Percentiles rank a stretch among this genome's conserved stretches.
These are phyloP conservation scores for Parus major DNA, from an alignment of 2,113 vertebrate genomes.

Conservation along the genomic window DNA sequence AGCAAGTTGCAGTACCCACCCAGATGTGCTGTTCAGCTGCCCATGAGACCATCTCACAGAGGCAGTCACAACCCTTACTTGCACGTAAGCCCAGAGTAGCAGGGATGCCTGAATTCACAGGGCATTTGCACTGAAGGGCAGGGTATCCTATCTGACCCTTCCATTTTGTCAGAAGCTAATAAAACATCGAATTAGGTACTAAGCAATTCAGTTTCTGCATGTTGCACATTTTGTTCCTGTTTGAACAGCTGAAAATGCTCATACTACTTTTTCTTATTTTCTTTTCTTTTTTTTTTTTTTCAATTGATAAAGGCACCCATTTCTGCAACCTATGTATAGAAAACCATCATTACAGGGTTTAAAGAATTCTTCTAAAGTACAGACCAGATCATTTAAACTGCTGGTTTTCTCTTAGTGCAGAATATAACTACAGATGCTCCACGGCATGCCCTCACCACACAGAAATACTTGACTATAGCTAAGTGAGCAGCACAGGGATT, in stretches of 20 bases:
- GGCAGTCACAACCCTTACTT: neutral
- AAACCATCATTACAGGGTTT: constrained; percentile 55
- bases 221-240: neutral
- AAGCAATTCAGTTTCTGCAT: neutral
- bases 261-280: neutral
- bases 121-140: neutral
- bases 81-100: neutral
- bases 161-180: neutral
- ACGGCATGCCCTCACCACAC: constrained; percentile 12
- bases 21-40: neutral
- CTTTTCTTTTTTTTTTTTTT: neutral
- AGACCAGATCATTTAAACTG: constrained; percentile 17
- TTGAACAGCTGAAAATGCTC: constrained; percentile 1
- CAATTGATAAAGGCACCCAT: constrained; percentile 36
- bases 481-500: neutral
- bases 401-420: neutral
- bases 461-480: neutral
- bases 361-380: constrained; percentile 34
- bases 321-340: constrained; percentile 58
- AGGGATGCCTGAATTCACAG: neutral
- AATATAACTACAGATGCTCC: constrained; percentile 31
- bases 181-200: neutral
- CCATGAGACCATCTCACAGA: neutral
- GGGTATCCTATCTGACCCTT: neutral
- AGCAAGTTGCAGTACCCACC: neutral